Evolutionary conservation across 2,888 invertebrate species (phyloP), one percentile per base, ranked within the genome.

Genomic region (Odontomyia ornata): DNA sequence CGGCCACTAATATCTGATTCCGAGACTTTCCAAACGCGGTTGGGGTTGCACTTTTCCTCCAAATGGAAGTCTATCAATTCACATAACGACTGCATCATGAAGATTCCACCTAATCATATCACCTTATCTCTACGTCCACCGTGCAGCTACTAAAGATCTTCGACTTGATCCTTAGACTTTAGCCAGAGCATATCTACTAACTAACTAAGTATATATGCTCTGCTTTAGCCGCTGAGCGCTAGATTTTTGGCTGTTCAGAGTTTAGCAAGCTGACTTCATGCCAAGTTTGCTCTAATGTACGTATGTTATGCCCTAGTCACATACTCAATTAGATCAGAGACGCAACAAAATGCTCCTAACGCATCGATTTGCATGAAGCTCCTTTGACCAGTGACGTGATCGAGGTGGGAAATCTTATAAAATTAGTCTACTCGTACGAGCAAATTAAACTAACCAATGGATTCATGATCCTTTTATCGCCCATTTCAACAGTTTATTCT

Each of bases 1-100:
- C 93, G 90, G 7, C 94, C 94, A 62, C 91, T 90, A 7, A 91
- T 83, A 21, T 86, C 82, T 0, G 93, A 93, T 80, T 88, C 86
- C 73, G 84, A 87, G 77, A 94, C 87, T 77, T 84, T 88, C 93
- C 93, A 93, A 82, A 65, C n/a, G 15, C 64, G 27, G 1, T n/a
- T 15, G 28, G 18, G 69, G 36, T n/a, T 25, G 25, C 21, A 11
- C 11, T n/a, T 21, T 43, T 62, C 64, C 4, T 43, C 30, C 56
- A 64, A 23, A 25, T 60, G 77, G 18, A 47, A 56, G 25, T 72
- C 65, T 30, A 56, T 72, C 27, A 65, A 27, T n/a, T 23, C 36
- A 56, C 36, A 65, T 18, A 73, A 69, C 30, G 52, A 21, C 62
- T 72, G 69, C 46, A 52, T 67, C 18, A 36, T 78, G 80, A 77